Base-by-base conservation (phyloP, 2,797 vertebrate genomes). In the Parotocinclus haroldoi region DNA sequence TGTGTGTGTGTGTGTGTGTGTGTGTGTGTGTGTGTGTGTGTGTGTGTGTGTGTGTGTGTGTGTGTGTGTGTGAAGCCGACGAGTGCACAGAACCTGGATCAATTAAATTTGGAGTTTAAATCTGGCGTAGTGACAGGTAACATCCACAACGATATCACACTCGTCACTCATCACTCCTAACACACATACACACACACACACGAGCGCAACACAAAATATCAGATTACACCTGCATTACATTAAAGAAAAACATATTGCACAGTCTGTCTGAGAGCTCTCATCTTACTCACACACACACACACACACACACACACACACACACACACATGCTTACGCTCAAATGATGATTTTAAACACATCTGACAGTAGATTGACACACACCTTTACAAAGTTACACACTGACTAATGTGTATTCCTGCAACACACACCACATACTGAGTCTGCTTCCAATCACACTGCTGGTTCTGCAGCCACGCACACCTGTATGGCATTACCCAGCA, bases 401-500 rank as follows among this genome's bases (percentile, higher is more conserved):
- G 55, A 59, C 54, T 19, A 48, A 56, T 37, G 18, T 40, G 36
- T 39, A 52, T 40, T 48, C 42, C 40, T 16, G 2, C 50, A 48
- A 54, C 63, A 51, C 12, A 58, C 37, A 64, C 53, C 37, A 18
- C 56, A 50, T 12, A 51, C 51, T 56, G 38, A 58, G 40, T 51
- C 50, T 73, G 67, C 49, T 66, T 70, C 27, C 48, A 66, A 76
- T 70, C 58, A 58, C 54, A 17, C 16, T 44, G 18, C 36, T 56
- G 49, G 58, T 63, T 3, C 36, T 36, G 19, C 54, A 63, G 53
- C 45, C 18, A 36, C 56, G 46, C 66, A 62, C 66, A 69, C 62
- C 62, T 64, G 62, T 64, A 64, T 64, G 39, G 40, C 42, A 64
- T 64, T 64, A 64, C 62, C 62, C 51, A 64, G 51, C 39, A 64